Base-by-base conservation (phyloP, 2,888 invertebrate species). In the Parnassius orleans region DNA sequence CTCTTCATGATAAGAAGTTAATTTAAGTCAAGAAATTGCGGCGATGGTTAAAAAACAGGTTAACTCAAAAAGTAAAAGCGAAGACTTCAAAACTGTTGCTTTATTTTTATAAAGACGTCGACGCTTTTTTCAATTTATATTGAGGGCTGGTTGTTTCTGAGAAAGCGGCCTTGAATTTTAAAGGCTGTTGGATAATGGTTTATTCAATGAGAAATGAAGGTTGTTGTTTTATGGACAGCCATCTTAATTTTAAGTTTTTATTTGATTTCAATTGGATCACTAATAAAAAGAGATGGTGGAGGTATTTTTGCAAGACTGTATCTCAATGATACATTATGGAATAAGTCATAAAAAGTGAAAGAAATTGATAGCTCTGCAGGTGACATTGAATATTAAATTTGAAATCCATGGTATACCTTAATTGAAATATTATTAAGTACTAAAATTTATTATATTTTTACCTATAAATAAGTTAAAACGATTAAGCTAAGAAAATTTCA, bases 121-220 rank as follows among this genome's bases (percentile, higher is more conserved):
- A 48, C 24, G 59, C 52, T 56, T 19, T 46, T 59, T 60, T 63
- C 59, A 59, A 63, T 60, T 59, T 52, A 56, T 59, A 63, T 63
- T 60, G 55, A 59, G 56, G 52, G 63, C 52, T 60, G 46, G 54
- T 12, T 44, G n/a, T 47, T 59, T 63, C 59, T 56, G 63, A 56
- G 63, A 63, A 63, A 60, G 59, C 51, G 44, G 24, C 59, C 63
- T 63, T 63, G 59, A 59, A 63, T 56, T 33, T 33, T 24, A 63
- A 59, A 51, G 53, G 42, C 43, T 63, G 43, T 19, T 33, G 33
- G 7, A 33, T 33, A 3, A 52, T 54, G 33, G 48, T 58, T 33
- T 54, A 58, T 58, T 58, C 53, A 63, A 63, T 63, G 63, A 46
- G 43, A 54, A 50, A 59, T 46, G 51, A 60, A 60, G 63, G 59